Evolutionary conservation across 2,113 vertebrate genomes (phyloP), one percentile per base, ranked within the genome.

Genomic region (Pachycephala philippinensis): DNA sequence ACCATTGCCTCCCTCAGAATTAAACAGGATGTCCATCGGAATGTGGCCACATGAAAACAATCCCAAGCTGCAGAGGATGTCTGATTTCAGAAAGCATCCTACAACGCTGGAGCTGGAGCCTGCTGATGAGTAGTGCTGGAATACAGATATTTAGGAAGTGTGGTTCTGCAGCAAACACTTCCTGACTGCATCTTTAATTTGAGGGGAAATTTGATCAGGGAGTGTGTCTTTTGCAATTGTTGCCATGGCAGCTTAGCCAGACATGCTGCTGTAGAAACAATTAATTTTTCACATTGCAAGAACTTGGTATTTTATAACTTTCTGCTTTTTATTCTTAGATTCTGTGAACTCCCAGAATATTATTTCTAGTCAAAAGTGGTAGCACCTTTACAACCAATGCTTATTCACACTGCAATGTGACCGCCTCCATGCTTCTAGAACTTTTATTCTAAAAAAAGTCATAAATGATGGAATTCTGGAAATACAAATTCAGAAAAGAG

Each of bases 231-330:
- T 27, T 79, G 69, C 40, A 72, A 12, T 15, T 85, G 93, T 96
- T 97, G 94, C 93, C 89, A 96, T 96, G 89, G 91, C 66, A 95
- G 94, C 93, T 95, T 71, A 76, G 31, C 39, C 70, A 85, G 78
- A 33, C 78, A 4, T 7, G 59, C 27, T 7, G 26, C 1, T 76
- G 53, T 28, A 68, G 90, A 85, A 93, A 89, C 2, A 7, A 63
- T 84, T 79, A 60, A 65, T 74, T 90, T 93, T 76, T 83, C 71
- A 77, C 45, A 28, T 77, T 57, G 18, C 59, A 44, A 54, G 23
- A 65, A 79, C 31, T 54, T 49, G 44, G 14, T 79, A 33, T 87
- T 84, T 81, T 72, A 26, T 27, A 87, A 83, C 57, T 85, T 95
- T 92, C 31, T 91, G 56, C 8, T 64, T 85, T 84, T 71, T 68